phyloP scores from a whole-genome alignment of 1,140 invertebrate species.

The Meloidogyne chitwoodi region DNA sequence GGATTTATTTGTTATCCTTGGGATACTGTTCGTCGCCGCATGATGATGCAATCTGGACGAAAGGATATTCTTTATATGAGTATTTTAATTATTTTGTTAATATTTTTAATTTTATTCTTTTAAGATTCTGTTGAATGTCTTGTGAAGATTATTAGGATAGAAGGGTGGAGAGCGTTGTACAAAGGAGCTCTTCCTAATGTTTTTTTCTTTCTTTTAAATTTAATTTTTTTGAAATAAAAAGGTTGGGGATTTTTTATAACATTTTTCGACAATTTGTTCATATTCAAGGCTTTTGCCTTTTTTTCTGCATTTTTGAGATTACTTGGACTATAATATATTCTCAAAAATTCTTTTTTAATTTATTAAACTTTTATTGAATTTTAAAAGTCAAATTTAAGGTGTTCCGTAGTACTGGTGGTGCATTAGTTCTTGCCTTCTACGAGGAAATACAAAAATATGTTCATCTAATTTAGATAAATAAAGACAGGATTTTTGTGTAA shows the following conservation, averaged over 20 bases:
- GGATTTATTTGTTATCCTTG: constrained; percentile 67
- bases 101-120: too few relatives aligned
- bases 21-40: constrained; percentile 64
- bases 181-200: constrained; percentile 66
- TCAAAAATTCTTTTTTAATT: too few relatives aligned
- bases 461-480: neutral
- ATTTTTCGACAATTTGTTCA: too few relatives aligned
- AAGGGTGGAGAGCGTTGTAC: constrained; percentile 64
- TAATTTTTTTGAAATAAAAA: too few relatives aligned
- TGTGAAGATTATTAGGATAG: constrained; percentile 64
- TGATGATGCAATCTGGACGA: constrained; percentile 67
- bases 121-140: constrained; percentile 64
- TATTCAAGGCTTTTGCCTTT: too few relatives aligned
- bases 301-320: too few relatives aligned
- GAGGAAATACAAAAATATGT: constrained; percentile 62
- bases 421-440: constrained; percentile 65
- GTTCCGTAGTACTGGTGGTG: constrained; percentile 62
- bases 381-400: constrained; percentile 28
- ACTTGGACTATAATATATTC: too few relatives aligned
- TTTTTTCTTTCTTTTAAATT: too few relatives aligned
- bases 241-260: too few relatives aligned
- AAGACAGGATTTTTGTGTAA: too few relatives aligned
- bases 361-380: neutral
- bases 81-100: neutral
- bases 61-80: constrained; percentile 66